Conservation (phyloP, 2,113 vertebrate genomes). For the Crotalus tigris region DNA sequence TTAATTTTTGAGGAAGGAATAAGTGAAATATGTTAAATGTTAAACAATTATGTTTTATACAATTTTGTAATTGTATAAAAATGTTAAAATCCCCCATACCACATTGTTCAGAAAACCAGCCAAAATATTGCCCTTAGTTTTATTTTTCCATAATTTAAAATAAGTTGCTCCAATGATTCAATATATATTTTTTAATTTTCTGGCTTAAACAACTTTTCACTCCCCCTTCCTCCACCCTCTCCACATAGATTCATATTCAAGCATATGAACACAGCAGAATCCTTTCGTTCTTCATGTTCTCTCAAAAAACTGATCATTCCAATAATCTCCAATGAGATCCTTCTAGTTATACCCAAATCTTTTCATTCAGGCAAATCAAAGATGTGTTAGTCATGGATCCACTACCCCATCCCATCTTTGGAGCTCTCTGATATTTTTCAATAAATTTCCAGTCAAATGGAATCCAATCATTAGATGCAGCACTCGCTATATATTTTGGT, state of each 20-base stretch:
- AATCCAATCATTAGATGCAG: background rate
- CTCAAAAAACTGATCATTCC: slow-evolving; percentile 13
- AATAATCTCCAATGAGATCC: slow-evolving; percentile 40
- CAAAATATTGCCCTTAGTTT: rapidly evolving
- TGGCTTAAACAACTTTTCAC: slow-evolving; percentile 4
- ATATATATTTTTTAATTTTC: slow-evolving; percentile 35
- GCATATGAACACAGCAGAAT: background rate
- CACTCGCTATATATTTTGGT: background rate
- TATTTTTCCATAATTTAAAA: background rate
- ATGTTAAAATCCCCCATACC: background rate
- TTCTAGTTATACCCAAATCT: slow-evolving; percentile 1
- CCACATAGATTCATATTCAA: slow-evolving; percentile 24
- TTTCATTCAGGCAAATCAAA: slow-evolving; percentile 36
- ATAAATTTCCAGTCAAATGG: background rate
- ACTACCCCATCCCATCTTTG: slow-evolving; percentile 10
- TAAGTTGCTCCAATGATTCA: background rate
- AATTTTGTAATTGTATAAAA: too few species aligned
- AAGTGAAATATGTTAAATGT: background rate
- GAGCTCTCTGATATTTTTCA: background rate
- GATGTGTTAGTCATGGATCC: slow-evolving; percentile 14
- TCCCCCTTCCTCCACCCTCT: background rate
- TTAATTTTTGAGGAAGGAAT: background rate
- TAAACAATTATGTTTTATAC: too few species aligned
- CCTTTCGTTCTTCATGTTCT: slow-evolving; percentile 1
- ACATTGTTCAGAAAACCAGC: background rate